A percentile compares a stretch with the other conserved stretches of the same genome.
Evolutionary conservation across 1,140 invertebrate genomes (phyloP).

Genomic region (Pogonus chalceus): DNA sequence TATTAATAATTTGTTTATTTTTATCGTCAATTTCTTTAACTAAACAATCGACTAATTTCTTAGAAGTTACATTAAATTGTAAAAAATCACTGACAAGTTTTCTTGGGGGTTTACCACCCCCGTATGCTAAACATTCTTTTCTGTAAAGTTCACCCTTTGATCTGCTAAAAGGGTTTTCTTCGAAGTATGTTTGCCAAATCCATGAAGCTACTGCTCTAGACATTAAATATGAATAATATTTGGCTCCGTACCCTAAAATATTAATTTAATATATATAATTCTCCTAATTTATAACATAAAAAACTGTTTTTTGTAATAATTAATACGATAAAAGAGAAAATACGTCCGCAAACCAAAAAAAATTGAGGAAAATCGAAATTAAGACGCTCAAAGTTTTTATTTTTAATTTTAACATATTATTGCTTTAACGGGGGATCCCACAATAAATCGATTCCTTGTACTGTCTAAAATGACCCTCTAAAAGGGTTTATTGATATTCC

Average conservation of each 20-base stretch:
- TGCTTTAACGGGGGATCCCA: too few species aligned
- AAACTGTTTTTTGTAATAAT: too few species aligned
- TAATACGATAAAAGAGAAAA: too few species aligned
- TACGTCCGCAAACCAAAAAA: too few species aligned
- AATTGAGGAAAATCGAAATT: too few species aligned
- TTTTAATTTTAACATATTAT: too few species aligned
- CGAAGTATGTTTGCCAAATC: conserved; percentile 88
- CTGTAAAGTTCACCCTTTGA: conserved; percentile 67
- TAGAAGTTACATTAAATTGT: conserved; percentile 52
- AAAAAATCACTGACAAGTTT: conserved; percentile 65
- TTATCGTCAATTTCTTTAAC: conserved; percentile 47
- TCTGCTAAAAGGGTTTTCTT: conserved; percentile 69
- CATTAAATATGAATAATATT: conserved; percentile 96
- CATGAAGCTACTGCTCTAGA: conserved; percentile 85
- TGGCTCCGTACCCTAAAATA: conserved; percentile 97
- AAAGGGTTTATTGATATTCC: too few species aligned
- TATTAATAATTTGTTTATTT: conserved; percentile 14
- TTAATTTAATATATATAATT: too few species aligned
- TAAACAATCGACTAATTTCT: conserved; percentile 43
- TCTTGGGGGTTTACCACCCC: conserved; percentile 74
- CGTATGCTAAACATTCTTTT: conserved; percentile 67
- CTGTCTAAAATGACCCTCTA: too few species aligned
- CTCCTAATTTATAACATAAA: too few species aligned
- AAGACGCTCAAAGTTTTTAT: too few species aligned
- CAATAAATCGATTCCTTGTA: too few species aligned